Conservation (phyloP, 2,888 invertebrate species). For the Saturnia pavonia region DNA sequence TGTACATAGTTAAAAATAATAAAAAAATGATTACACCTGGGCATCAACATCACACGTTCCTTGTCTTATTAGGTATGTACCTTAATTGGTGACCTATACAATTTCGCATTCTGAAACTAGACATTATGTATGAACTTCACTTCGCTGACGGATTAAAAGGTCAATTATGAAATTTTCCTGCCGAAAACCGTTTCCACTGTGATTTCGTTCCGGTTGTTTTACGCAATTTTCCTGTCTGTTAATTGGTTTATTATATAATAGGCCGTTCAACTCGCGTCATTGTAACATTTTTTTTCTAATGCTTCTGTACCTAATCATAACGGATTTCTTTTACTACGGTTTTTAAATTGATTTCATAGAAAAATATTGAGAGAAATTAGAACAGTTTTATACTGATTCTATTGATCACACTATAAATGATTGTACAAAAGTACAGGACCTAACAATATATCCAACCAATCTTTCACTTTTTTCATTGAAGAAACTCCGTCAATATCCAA, state of each 20-base stretch:
- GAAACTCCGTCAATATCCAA: too few species aligned
- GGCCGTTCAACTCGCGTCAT: background rate
- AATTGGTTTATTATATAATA: constrained; percentile 17
- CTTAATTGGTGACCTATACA: background rate
- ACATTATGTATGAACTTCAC: background rate
- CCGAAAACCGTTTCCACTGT: constrained; percentile 16
- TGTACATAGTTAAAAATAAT: background rate
- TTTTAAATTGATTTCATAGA: constrained; percentile 2
- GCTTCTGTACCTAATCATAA: background rate
- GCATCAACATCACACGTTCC: background rate
- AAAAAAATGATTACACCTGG: background rate
- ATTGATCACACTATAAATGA: too few species aligned
- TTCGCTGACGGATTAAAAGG: background rate
- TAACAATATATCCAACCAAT: too few species aligned
- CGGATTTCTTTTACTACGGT: background rate
- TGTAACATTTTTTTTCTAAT: background rate
- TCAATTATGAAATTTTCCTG: constrained; percentile 17
- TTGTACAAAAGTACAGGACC: too few species aligned
- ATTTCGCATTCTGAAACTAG: background rate
- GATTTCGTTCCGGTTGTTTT: constrained; percentile 22
- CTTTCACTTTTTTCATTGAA: too few species aligned
- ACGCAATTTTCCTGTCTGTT: constrained; percentile 9
- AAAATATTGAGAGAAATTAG: background rate
- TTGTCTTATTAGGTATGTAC: background rate
- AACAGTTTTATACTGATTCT: background rate